A percentile compares a stretch with the other conserved stretches of the same genome.
These are phyloP conservation scores for Poecilia latipinna DNA, from an alignment of 2,113 vertebrate genomes.

Conservation along the genomic window DNA sequence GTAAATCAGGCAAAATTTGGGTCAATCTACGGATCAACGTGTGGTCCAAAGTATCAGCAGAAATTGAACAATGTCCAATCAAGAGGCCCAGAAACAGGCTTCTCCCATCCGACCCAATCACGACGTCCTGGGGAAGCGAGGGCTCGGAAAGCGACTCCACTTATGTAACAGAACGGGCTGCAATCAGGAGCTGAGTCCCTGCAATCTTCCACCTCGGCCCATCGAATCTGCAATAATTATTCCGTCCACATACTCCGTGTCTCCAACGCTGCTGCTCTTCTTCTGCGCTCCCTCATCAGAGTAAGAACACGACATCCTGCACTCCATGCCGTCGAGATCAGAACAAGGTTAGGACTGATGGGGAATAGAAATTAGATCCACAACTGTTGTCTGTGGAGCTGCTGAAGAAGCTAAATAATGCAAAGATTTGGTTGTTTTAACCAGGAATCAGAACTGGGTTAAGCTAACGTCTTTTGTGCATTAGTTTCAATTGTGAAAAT, in stretches of 20 bases:
- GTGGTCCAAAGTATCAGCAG: neutral
- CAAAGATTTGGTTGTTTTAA: neutral
- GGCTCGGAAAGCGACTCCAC: slow-evolving; percentile 17
- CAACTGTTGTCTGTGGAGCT: neutral
- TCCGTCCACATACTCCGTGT: slow-evolving; percentile 11
- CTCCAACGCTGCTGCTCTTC: neutral
- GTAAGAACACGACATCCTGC: slow-evolving; percentile 14
- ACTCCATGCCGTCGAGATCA: neutral
- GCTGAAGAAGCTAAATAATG: neutral
- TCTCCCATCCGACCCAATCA: slow-evolving; percentile 46
- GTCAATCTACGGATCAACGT: slow-evolving; percentile 2
- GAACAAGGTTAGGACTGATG: slow-evolving; percentile 16
- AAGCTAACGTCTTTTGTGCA: no score
- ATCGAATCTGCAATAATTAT: slow-evolving; percentile 45
- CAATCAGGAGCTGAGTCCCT: slow-evolving; percentile 55
- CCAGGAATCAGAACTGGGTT: neutral
- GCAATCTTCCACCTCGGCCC: slow-evolving; percentile 39
- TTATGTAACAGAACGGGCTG: slow-evolving; percentile 26
- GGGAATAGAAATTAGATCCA: neutral
- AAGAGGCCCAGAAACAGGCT: slow-evolving; percentile 25
- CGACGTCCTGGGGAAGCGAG: neutral
- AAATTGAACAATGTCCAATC: slow-evolving; percentile 37
- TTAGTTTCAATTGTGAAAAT: no score
- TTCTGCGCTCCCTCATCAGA: slow-evolving; percentile 29
- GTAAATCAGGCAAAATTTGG: neutral